phyloP scores from a whole-genome alignment of 2,888 invertebrate genomes.

The Stenchaetothrips biformis region DNA sequence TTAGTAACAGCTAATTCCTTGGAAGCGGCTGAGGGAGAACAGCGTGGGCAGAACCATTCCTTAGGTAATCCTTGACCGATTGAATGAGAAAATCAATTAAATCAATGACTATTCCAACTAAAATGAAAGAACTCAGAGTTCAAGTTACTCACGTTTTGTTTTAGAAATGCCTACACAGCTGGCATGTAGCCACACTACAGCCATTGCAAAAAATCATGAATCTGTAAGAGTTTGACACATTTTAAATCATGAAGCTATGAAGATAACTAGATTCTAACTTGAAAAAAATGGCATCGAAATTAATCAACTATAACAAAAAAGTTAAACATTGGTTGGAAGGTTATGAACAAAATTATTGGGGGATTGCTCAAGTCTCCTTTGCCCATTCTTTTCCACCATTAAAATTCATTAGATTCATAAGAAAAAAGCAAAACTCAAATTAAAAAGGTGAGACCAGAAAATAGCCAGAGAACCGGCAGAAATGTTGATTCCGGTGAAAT shows the following conservation, averaged over 20 bases:
- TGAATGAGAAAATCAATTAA: neutral
- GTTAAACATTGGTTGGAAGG: too few species aligned
- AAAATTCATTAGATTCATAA: too few species aligned
- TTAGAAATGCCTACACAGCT: neutral
- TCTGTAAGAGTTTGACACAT: neutral
- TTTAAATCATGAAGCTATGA: neutral
- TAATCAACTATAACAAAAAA: too few species aligned
- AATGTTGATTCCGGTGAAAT: neutral
- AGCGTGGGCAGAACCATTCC: neutral
- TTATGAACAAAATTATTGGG: too few species aligned
- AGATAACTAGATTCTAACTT: too few species aligned
- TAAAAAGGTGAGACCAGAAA: too few species aligned
- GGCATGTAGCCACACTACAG: neutral
- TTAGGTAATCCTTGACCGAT: neutral
- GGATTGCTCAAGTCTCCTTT: too few species aligned
- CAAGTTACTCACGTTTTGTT: neutral
- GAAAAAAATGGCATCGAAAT: too few species aligned
- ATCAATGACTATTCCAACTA: neutral
- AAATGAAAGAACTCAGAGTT: neutral
- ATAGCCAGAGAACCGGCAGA: neutral
- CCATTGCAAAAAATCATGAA: neutral
- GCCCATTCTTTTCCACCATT: too few species aligned
- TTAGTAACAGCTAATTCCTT: neutral
- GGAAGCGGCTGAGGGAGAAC: neutral
- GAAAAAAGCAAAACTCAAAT: too few species aligned